Conservation (phyloP, 2,888 invertebrate species). For the Thumatha senex region DNA sequence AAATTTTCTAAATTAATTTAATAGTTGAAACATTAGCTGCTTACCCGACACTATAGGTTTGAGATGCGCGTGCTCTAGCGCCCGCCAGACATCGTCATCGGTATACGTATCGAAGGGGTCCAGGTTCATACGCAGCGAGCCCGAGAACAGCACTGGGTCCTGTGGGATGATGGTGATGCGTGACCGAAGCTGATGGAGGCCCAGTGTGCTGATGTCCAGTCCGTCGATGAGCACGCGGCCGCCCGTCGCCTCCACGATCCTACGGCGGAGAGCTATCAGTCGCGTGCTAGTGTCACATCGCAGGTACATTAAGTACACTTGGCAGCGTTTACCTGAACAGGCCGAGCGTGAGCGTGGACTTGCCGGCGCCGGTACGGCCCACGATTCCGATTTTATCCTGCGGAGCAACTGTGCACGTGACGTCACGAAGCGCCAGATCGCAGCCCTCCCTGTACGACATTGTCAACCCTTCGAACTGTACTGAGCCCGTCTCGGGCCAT, state of each 20-base stretch:
- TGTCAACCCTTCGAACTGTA: conserved; percentile 91
- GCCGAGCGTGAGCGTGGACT: conserved; percentile 94
- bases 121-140: conserved; percentile 94
- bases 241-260: conserved; percentile 88
- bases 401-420: conserved; percentile 90
- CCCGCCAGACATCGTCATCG: conserved; percentile 94
- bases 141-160: conserved; percentile 98
- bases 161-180: conserved; percentile 94
- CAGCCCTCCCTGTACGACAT: conserved; percentile 95
- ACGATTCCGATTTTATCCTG: conserved; percentile 96
- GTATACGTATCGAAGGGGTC: conserved; percentile 92
- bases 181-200: conserved; percentile 92
- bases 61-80: conserved; percentile 95
- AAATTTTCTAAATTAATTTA: too few species aligned
- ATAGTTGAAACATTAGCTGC: conserved; percentile 1
- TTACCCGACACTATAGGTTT: conserved; percentile 90
- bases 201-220: conserved; percentile 90
- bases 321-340: conserved; percentile 85
- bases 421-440: conserved; percentile 92
- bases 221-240: conserved; percentile 94
- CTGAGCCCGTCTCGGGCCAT: conserved; percentile 93
- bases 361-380: conserved; percentile 95
- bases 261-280: neutral
- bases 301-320: too few species aligned
- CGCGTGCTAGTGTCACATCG: too few species aligned